A percentile compares a stretch with the other conserved stretches of the same genome.
phyloP scores from a whole-genome alignment of 2,113 vertebrate genomes.

The Diphyllodes magnificus region DNA sequence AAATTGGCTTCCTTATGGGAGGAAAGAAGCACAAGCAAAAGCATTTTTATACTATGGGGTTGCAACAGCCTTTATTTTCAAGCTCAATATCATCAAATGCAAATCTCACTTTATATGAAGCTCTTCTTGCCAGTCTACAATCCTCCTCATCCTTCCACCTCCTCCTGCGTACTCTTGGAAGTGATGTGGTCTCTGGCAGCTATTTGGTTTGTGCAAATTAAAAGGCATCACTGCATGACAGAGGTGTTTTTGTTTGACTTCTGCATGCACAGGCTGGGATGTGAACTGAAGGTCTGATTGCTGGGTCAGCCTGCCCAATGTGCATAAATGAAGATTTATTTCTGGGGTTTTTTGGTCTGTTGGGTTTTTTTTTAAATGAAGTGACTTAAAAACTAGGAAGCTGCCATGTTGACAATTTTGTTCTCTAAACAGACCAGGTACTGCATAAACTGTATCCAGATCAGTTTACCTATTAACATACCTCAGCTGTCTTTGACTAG shows the following conservation, averaged over 20 bases:
- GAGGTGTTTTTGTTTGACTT: not conserved
- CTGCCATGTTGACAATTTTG: not conserved
- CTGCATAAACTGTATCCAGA: not conserved
- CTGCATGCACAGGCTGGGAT: not conserved
- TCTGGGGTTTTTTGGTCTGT: not conserved
- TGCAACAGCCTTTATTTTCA: not conserved
- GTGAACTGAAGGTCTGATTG: not conserved
- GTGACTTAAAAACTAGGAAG: not conserved
- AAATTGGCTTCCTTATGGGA: not conserved
- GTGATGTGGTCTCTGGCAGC: not conserved
- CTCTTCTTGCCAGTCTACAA: not conserved
- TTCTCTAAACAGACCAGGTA: not conserved
- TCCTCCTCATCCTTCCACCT: not conserved
- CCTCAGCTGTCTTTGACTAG: not conserved
- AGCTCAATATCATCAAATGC: not conserved
- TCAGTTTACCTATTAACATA: conserved; percentile 12
- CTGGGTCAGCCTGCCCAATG: not conserved
- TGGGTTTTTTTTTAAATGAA: not conserved
- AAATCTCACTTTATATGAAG: not conserved
- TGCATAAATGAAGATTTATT: not conserved
- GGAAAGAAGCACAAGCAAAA: not conserved
- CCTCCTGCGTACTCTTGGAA: not conserved
- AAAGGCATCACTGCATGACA: not conserved
- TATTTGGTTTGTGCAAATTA: not conserved
- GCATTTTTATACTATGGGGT: not conserved